Evolutionary conservation across 1,140 invertebrate genomes (phyloP).

Genomic region (Caenorhabditis briggsae): DNA sequence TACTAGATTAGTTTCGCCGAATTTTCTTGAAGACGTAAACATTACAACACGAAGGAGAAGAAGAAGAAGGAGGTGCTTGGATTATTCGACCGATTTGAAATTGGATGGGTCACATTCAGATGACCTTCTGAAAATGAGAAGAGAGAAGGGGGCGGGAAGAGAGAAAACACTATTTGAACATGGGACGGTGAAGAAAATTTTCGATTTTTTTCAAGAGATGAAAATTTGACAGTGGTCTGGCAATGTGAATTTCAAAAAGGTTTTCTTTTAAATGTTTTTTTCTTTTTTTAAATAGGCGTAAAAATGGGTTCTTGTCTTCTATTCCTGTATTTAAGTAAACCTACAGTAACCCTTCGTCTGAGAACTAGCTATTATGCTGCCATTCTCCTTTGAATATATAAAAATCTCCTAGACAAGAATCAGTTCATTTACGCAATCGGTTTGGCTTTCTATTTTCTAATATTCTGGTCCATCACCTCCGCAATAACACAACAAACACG

Average conservation of each 20-base stretch:
- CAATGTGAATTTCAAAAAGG: background rate
- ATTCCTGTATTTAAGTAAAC: background rate
- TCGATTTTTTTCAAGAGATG: background rate
- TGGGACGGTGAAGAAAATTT: constrained; percentile 41
- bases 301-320: background rate
- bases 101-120: constrained; percentile 42
- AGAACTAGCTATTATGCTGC: too few species aligned
- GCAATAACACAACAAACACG: constrained; percentile 23
- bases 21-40: constrained; percentile 6
- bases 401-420: constrained; percentile 13
- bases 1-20: background rate
- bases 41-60: background rate
- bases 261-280: too few species aligned
- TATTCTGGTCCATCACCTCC: constrained; percentile 7
- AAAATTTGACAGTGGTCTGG: constrained; percentile 28
- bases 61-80: background rate
- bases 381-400: too few species aligned
- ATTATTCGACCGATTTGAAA: constrained; percentile 36
- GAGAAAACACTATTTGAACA: background rate
- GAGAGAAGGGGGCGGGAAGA: background rate
- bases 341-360: background rate
- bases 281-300: background rate
- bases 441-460: background rate
- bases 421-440: constrained; percentile 47
- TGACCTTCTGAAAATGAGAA: constrained; percentile 26